Conservation (phyloP, 2,797 vertebrate genomes). For the Gallinago stenura region DNA sequence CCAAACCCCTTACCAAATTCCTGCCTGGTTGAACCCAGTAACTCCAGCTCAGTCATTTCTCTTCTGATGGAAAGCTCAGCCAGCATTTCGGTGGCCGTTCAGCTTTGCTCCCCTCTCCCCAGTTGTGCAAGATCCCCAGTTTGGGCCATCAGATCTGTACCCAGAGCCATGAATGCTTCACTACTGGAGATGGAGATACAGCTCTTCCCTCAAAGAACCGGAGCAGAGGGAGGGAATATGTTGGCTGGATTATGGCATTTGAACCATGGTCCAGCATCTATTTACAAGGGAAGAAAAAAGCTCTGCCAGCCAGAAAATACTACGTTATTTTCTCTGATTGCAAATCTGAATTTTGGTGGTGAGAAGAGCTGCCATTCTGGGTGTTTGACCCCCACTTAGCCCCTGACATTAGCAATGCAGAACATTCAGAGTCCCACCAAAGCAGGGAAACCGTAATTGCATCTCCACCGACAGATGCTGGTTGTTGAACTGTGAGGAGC, state of each 20-base stretch:
- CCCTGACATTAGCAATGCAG: not conserved
- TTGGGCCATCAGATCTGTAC: not conserved
- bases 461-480: not conserved
- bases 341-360: not conserved
- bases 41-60: not conserved
- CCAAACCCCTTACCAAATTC: not conserved
- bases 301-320: not conserved
- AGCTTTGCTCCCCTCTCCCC: not conserved
- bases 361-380: not conserved
- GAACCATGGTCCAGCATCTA: not conserved
- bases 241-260: not conserved
- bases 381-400: not conserved
- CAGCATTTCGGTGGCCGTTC: accelerated
- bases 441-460: not conserved
- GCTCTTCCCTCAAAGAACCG: accelerated
- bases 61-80: not conserved
- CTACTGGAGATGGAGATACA: accelerated
- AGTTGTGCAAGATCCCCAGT: accelerated
- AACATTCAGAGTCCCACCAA: not conserved
- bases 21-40: not conserved
- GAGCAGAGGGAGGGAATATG: not conserved
- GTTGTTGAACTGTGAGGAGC: not conserved
- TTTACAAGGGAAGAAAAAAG: not conserved
- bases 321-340: not conserved
- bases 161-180: not conserved